Evolutionary conservation across 2,888 invertebrate species (phyloP), one percentile per base, ranked within the genome.

Genomic region (Leptarthrus brevirostris): DNA sequence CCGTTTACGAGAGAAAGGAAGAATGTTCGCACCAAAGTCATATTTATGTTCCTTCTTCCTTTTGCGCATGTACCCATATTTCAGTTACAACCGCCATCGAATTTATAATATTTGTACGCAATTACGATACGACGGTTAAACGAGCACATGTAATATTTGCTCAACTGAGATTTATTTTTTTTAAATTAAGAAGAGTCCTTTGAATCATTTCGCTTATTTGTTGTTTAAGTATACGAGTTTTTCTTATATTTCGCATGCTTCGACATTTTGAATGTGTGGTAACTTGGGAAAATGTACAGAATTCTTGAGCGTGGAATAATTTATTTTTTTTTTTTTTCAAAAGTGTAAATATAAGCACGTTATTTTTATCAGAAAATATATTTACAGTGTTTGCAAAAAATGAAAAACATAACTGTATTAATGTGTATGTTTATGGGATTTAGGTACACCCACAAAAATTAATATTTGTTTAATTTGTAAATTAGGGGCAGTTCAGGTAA

Each of bases 141-240:
- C 36, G 40, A 36, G 36, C 58, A 20, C 36, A 58, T 36, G 47
- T 14, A 40, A 18, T 44, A 64, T 64, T 64, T 64, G 44, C 44
- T 14, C 64, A 64, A 36, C 30, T 30, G 26, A 34, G 56, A 26
- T 56, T 56, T 30, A 56, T 56, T 16, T n/a, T n/a, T n/a, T n/a
- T n/a, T n/a, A n/a, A n/a, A 56, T 16, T 18, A 14, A 74, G 76
- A 54, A 66, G 72, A 10, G 56, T 70, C 18, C 34, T 73, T 61
- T 61, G 49, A 18, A 22, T 49, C 26, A n/a, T 14, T 40, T 53
- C 22, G n/a, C 24, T 40, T 40, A 0, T n/a, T 40, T 40, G 40
- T 12, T 40, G 12, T 12, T 12, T 40, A 12, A 12, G 6, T 40
- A 40, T n/a, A 40, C 30, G 1, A 30, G 6, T 12, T 40, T 40